Percentiles rank a stretch among this genome's conserved stretches.
Evolutionary conservation across 2,113 vertebrate species (phyloP).

Genomic region (Syrrhaptes paradoxus): DNA sequence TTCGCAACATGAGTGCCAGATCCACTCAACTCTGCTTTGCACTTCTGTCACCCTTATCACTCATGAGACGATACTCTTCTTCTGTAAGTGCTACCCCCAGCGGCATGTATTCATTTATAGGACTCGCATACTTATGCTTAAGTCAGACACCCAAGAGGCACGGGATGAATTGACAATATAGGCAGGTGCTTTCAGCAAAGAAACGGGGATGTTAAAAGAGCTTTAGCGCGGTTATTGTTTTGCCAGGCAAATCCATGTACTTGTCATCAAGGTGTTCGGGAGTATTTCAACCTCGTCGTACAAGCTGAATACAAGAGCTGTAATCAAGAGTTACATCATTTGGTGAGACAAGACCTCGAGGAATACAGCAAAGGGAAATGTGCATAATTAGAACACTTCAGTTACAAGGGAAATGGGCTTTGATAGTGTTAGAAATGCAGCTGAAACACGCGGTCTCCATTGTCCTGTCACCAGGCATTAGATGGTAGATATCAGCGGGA

Average conservation of each 20-base stretch:
- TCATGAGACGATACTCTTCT: slow-evolving; percentile 35
- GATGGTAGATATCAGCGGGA: not conserved
- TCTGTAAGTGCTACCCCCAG: slow-evolving; percentile 36
- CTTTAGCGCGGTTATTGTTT: slow-evolving; percentile 57
- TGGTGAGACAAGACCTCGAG: slow-evolving; percentile 66
- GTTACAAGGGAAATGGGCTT: slow-evolving; percentile 44
- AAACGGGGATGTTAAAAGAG: slow-evolving; percentile 48
- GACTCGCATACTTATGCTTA: slow-evolving; percentile 16
- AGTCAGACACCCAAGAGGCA: slow-evolving; percentile 53
- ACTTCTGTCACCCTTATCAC: slow-evolving; percentile 53
- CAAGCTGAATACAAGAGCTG: slow-evolving; percentile 65
- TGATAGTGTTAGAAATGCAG: slow-evolving; percentile 37
- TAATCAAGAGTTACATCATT: slow-evolving; percentile 71
- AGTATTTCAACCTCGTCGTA: slow-evolving; percentile 43
- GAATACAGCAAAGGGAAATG: slow-evolving; percentile 65
- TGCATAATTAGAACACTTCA: slow-evolving; percentile 66
- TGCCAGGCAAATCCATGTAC: slow-evolving; percentile 64
- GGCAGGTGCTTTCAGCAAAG: slow-evolving; percentile 59
- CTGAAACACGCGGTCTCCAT: slow-evolving; percentile 14
- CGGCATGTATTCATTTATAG: slow-evolving; percentile 3
- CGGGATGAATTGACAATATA: slow-evolving; percentile 41
- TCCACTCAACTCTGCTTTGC: slow-evolving; percentile 57
- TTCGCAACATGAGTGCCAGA: slow-evolving; percentile 54
- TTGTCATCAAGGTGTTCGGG: slow-evolving; percentile 72
- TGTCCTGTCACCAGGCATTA: slow-evolving; percentile 54